These are phyloP conservation scores for Athetis lepigone DNA, from an alignment of 2,888 invertebrate species.

Conservation along the genomic window DNA sequence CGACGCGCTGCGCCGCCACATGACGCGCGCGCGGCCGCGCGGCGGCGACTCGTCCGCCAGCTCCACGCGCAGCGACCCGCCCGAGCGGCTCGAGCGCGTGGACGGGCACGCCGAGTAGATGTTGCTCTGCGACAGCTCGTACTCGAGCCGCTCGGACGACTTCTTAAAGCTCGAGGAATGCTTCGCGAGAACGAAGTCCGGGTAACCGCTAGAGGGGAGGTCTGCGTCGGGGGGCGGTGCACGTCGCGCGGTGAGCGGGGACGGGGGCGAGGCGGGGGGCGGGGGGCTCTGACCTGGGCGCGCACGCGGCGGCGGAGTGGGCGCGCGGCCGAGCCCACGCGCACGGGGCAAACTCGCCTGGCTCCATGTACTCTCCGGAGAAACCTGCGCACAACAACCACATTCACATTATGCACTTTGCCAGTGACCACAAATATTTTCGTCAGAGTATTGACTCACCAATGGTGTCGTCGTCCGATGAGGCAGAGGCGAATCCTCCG, in stretches of 20 bases:
- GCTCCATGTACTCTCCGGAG: conserved; percentile 90
- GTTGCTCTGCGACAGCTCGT: conserved; percentile 90
- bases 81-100: conserved; percentile 82
- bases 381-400: conserved; percentile 72
- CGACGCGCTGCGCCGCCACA: conserved; percentile 95
- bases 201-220: conserved; percentile 84
- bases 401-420: neutral
- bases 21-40: conserved; percentile 78
- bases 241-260: conserved; percentile 70
- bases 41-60: conserved; percentile 57
- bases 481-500: conserved; percentile 91
- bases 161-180: conserved; percentile 85
- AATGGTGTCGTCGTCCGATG: conserved; percentile 91
- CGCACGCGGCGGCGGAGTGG: conserved; percentile 89
- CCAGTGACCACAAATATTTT: neutral
- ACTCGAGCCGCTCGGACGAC: conserved; percentile 89
- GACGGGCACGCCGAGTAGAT: conserved; percentile 89
- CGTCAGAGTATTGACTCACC: conserved; percentile 73
- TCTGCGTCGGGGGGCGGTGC: conserved; percentile 77
- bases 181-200: conserved; percentile 86
- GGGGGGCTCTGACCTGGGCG: conserved; percentile 67
- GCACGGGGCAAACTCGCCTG: conserved; percentile 83
- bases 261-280: conserved; percentile 63
- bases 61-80: conserved; percentile 78
- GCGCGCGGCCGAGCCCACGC: conserved; percentile 86